Conservation (phyloP, 2,113 vertebrate genomes). For the Alectura lathami region DNA sequence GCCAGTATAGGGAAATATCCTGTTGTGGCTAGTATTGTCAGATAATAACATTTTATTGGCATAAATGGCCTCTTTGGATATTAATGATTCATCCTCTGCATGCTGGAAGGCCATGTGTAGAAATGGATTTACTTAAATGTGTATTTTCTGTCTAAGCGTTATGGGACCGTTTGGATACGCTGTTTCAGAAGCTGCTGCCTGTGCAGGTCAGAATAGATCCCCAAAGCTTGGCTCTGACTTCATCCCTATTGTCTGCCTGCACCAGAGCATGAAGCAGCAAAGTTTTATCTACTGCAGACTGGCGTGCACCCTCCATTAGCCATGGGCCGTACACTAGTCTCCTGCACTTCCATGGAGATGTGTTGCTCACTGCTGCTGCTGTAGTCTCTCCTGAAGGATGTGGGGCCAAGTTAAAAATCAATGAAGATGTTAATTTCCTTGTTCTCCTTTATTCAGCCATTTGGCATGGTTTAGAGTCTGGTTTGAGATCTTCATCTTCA, state of each 20-base stretch:
- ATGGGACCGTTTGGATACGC: accelerated
- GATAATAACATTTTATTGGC: neutral
- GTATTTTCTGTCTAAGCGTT: neutral
- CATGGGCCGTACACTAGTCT: neutral
- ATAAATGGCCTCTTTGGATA: neutral
- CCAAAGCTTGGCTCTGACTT: neutral
- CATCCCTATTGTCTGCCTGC: neutral
- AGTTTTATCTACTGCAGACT: neutral
- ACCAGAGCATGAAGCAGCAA: neutral
- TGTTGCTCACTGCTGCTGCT: neutral
- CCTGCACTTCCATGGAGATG: neutral
- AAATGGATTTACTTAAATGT: neutral
- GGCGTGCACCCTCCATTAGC: neutral
- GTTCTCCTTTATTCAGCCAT: neutral
- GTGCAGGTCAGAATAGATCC: neutral
- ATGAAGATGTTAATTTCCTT: neutral
- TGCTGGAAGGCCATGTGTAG: neutral
- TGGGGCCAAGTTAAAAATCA: accelerated
- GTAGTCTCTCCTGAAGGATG: neutral
- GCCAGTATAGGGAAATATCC: neutral
- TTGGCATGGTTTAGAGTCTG: neutral
- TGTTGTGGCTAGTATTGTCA: neutral
- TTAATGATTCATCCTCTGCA: neutral
- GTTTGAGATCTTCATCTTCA: neutral
- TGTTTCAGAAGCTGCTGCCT: neutral